Conservation (phyloP, 2,113 vertebrate genomes). For the Tragelaphus imberbis region DNA sequence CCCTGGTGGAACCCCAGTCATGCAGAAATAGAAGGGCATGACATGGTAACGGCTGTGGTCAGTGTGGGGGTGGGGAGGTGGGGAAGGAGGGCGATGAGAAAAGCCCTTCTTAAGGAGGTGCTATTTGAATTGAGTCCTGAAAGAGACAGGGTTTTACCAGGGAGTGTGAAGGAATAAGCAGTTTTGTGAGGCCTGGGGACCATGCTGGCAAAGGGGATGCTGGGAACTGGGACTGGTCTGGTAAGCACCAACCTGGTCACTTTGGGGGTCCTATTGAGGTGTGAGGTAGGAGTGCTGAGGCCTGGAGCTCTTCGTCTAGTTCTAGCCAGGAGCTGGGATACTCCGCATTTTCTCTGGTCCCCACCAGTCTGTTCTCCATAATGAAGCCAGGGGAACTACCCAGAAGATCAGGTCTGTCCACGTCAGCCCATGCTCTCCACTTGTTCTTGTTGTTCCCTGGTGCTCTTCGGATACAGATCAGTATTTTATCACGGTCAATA, state of each 20-base stretch:
- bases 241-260: not conserved
- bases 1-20: not conserved
- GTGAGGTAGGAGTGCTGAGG: not conserved
- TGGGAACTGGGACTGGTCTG: not conserved
- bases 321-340: not conserved
- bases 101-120: not conserved
- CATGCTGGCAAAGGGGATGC: not conserved
- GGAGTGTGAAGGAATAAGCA: not conserved
- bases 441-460: not conserved
- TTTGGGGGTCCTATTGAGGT: not conserved
- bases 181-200: not conserved
- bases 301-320: not conserved
- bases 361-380: not conserved
- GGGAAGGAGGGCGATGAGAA: not conserved
- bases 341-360: not conserved
- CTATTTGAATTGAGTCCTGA: not conserved
- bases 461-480: not conserved
- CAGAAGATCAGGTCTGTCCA: not conserved
- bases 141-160: not conserved
- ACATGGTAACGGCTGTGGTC: not conserved
- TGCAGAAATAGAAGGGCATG: not conserved
- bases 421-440: not conserved
- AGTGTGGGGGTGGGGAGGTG: rapidly evolving
- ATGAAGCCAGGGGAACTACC: not conserved
- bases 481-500: rapidly evolving